Conservation (phyloP, 2,113 vertebrate species). For the Accipiter cooperii region DNA sequence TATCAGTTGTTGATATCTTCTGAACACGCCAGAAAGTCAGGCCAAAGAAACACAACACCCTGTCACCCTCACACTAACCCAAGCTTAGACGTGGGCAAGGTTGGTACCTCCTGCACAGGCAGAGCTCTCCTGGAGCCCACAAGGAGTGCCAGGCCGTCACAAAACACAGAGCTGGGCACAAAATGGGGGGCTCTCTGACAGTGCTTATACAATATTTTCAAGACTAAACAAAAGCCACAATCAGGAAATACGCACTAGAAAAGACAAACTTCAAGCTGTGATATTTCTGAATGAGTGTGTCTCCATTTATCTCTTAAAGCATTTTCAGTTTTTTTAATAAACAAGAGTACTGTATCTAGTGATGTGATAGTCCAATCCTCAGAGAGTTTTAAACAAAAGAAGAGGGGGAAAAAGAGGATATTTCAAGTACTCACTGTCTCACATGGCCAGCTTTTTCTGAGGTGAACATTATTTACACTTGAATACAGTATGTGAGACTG, state of each 20-base stretch:
- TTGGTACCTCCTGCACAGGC: background rate
- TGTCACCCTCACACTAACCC: background rate
- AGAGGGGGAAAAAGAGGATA: background rate
- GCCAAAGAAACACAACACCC: background rate
- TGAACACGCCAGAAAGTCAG: background rate
- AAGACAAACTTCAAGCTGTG: background rate
- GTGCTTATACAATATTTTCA: background rate
- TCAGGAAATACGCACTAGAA: background rate
- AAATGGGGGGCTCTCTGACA: accelerated
- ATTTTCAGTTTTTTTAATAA: background rate
- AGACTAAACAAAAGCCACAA: background rate
- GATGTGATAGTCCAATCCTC: background rate
- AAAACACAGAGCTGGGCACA: background rate
- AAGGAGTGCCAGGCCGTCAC: background rate
- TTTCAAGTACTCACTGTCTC: background rate
- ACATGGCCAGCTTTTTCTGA: background rate
- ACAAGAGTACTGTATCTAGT: background rate
- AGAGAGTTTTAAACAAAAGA: background rate
- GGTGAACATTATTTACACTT: background rate
- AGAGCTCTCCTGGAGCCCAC: background rate
- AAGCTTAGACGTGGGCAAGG: background rate
- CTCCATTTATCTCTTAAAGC: background rate
- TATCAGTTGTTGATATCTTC: background rate
- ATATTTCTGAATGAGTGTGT: background rate
- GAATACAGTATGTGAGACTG: background rate